Evolutionary conservation across 2,797 vertebrate species (phyloP).

Genomic region (Amniataba percoides): DNA sequence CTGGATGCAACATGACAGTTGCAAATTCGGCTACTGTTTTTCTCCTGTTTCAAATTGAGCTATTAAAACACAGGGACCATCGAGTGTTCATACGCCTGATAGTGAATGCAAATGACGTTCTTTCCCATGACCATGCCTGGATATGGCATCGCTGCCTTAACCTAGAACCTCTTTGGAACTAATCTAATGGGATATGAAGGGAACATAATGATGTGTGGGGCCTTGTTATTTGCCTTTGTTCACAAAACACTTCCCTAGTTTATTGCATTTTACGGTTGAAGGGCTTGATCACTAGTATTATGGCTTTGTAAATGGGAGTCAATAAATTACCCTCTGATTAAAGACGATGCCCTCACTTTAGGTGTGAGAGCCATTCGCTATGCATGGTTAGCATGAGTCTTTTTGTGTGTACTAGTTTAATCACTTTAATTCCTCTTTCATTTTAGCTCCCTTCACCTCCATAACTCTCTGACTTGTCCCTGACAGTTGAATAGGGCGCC

Average conservation of each 20-base stretch:
- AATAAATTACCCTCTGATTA: slow-evolving; percentile 86
- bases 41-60: slow-evolving; percentile 17
- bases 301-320: slow-evolving; percentile 82
- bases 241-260: slow-evolving; percentile 83
- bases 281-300: slow-evolving; percentile 84
- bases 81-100: slow-evolving; percentile 24
- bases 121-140: slow-evolving; percentile 60
- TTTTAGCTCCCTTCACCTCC: slow-evolving; percentile 54
- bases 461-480: slow-evolving; percentile 48
- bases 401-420: slow-evolving; percentile 77
- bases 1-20: slow-evolving; percentile 11
- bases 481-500: slow-evolving; percentile 46
- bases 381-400: slow-evolving; percentile 75
- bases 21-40: slow-evolving; percentile 22
- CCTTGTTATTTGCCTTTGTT: slow-evolving; percentile 85
- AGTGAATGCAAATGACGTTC: slow-evolving; percentile 55
- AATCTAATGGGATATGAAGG: slow-evolving; percentile 81
- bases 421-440: slow-evolving; percentile 72
- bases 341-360: slow-evolving; percentile 83
- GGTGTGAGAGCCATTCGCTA: slow-evolving; percentile 76
- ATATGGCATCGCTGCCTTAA: slow-evolving; percentile 54
- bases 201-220: slow-evolving; percentile 81
- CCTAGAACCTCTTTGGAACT: slow-evolving; percentile 70
- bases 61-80: slow-evolving; percentile 15
- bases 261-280: slow-evolving; percentile 84